A percentile compares a stretch with the other conserved stretches of the same genome.
Evolutionary conservation across 2,888 invertebrate species (phyloP).

Genomic region (Scrobipalpa atriplicella): DNA sequence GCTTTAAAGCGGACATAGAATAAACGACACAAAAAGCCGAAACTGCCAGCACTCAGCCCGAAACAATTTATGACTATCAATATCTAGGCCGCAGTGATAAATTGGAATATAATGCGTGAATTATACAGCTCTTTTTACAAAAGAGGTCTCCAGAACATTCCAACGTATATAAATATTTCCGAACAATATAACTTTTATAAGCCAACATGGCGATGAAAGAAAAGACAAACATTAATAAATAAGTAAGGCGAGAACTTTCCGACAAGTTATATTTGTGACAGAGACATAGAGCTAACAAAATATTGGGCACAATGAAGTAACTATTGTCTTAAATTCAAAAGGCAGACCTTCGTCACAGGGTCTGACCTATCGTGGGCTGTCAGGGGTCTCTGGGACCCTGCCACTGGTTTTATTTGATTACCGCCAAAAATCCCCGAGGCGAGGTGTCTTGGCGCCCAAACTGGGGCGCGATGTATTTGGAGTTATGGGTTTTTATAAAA

Average conservation of each 20-base stretch:
- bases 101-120: constrained; percentile 39
- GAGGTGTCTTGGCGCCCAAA: constrained; percentile 18
- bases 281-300: constrained; percentile 16
- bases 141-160: background rate
- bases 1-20: background rate
- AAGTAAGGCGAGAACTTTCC: background rate
- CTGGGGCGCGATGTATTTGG: constrained; percentile 16
- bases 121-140: constrained; percentile 16
- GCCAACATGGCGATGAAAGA: background rate
- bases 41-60: background rate
- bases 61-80: constrained; percentile 43
- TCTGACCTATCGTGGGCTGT: constrained; percentile 51
- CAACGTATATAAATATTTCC: background rate
- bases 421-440: constrained; percentile 36
- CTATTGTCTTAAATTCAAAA: constrained; percentile 24
- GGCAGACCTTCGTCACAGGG: constrained; percentile 52
- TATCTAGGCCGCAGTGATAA: constrained; percentile 40
- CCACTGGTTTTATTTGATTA: constrained; percentile 44
- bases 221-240: background rate
- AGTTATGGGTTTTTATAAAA: background rate
- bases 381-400: constrained; percentile 34
- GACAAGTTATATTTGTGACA: constrained; percentile 9
- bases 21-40: background rate
- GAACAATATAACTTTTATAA: constrained; percentile 1
- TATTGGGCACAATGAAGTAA: constrained; percentile 23